Base-by-base conservation (phyloP, 2,888 invertebrate genomes). In the Lamellibrachia satsuma region DNA sequence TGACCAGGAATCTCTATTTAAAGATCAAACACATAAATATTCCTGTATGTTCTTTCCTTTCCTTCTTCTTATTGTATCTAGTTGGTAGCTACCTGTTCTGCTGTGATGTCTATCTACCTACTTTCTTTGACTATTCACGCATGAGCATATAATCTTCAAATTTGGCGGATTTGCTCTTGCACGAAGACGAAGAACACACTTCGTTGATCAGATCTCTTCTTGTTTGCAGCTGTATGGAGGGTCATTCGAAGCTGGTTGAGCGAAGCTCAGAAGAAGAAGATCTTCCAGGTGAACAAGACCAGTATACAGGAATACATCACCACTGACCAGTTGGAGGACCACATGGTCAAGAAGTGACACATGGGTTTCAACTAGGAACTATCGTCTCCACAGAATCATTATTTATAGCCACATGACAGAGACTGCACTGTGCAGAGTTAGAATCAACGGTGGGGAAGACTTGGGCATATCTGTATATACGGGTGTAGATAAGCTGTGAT, bases 231-330 rank as follows among this genome's bases (percentile, higher is more conserved):
- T 94, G 98, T 98, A 0, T 99, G 99, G 97, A 98, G 98, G 97
- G 97, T 99, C 90, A 98, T 99, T 8, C 99, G 98, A 96, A 97
- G 98, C 0, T 97, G 98, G 97, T 96, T 99, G 92, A 98, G 98
- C 2, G 98, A 98, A 0, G 98, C 98, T 96, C 98, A 98, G 7
- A 98, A 98, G n/a, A 98, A 98, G 95, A 98, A 98, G 96, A 98
- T 99, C 96, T 98, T 98, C 96, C 98, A 98, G 97, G 97, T 98
- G 0, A 98, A 98, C 96, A 97, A 97, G 93, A 60, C 90, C 11
- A 95, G 95, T 91, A 97, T 99, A 91, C 97, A 97, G 94, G 98
- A 98, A 22, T 98, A 97, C 95, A 98, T 99, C 1, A 97, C 97
- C 92, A 97, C 97, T 0, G 98, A 98, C 93, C 98, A 98, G 95